phyloP scores from a whole-genome alignment of 2,888 invertebrate genomes.

The Melolontha melolontha region DNA sequence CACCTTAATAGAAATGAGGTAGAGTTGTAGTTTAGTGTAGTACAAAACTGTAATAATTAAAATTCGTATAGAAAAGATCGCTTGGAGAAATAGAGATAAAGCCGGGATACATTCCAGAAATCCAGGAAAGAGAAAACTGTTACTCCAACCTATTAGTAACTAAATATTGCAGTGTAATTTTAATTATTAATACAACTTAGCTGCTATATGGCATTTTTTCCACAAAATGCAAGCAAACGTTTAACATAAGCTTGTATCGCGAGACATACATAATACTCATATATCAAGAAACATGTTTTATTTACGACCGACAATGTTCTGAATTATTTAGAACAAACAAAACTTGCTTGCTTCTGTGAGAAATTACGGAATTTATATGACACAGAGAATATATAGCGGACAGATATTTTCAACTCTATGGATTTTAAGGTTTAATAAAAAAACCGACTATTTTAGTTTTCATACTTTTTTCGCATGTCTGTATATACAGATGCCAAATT shows the following conservation, averaged over 20 bases:
- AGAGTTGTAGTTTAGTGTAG: too few species aligned
- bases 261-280: neutral
- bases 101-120: too few species aligned
- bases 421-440: too few species aligned
- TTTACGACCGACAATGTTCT: slow-evolving; percentile 7
- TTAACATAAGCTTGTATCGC: slow-evolving; percentile 1
- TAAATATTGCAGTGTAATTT: slow-evolving; percentile 15
- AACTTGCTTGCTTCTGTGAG: neutral
- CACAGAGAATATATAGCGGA: neutral
- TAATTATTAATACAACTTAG: neutral
- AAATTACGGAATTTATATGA: neutral
- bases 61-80: too few species aligned
- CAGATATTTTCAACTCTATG: too few species aligned
- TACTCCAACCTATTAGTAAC: neutral
- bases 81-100: too few species aligned
- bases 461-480: too few species aligned
- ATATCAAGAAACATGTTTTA: slow-evolving; percentile 13
- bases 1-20: too few species aligned
- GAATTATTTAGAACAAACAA: slow-evolving; percentile 12
- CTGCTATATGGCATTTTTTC: neutral
- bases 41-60: too few species aligned
- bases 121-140: too few species aligned
- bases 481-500: too few species aligned
- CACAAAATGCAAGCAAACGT: neutral
- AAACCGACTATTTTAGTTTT: too few species aligned